Conservation (phyloP, 2,113 vertebrate species). For the Gallinago media region DNA sequence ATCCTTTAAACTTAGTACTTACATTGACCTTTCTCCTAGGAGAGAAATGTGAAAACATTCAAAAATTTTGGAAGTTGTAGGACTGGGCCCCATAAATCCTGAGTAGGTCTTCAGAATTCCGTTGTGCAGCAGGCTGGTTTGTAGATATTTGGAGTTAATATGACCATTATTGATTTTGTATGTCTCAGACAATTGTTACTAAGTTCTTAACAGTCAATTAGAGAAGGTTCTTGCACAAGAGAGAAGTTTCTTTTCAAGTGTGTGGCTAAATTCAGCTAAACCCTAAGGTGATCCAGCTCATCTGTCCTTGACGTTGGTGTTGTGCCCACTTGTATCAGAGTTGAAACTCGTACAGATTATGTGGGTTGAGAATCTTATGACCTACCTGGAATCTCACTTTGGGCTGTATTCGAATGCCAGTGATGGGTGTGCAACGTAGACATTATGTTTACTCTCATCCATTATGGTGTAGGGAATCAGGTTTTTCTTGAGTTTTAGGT, state of each 20-base stretch:
- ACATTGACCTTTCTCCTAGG: neutral
- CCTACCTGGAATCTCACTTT: neutral
- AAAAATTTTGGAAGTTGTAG: neutral
- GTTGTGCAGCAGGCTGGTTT: neutral
- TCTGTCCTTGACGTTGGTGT: neutral
- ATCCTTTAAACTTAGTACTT: neutral
- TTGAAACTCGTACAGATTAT: neutral
- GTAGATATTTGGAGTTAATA: neutral
- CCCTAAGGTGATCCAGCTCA: neutral
- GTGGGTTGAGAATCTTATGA: neutral
- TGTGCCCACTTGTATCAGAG: neutral
- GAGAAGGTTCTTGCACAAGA: neutral
- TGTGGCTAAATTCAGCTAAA: neutral
- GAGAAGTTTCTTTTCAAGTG: neutral
- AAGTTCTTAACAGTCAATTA: neutral
- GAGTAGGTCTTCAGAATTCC: neutral
- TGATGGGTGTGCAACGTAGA: neutral
- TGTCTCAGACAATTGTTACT: neutral
- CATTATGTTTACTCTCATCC: neutral
- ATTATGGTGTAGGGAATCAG: neutral
- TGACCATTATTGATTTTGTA: accelerated
- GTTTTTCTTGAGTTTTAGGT: neutral
- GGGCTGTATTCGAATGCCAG: neutral
- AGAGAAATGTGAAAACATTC: neutral
- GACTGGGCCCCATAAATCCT: neutral